Conservation (phyloP, 1,140 invertebrate genomes). For the Platorchestia sp. region DNA sequence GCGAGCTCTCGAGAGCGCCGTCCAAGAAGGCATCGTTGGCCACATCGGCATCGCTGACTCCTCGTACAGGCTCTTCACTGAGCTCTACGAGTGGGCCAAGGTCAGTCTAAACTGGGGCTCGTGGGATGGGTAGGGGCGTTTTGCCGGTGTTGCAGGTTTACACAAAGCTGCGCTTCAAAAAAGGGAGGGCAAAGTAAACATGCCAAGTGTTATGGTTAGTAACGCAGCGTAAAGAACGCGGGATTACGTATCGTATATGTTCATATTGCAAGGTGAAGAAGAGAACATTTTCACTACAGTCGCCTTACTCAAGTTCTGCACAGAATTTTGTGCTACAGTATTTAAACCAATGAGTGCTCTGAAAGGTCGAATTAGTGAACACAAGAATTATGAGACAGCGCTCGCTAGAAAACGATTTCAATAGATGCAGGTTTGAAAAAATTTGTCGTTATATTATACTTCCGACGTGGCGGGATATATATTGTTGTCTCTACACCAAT, state of each 20-base stretch:
- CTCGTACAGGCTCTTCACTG: slow-evolving; percentile 55
- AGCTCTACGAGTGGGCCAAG: slow-evolving; percentile 59
- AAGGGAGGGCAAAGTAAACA: not conserved
- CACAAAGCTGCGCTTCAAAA: not conserved
- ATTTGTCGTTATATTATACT: too few species aligned
- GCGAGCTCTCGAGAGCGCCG: slow-evolving; percentile 46
- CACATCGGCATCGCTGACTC: slow-evolving; percentile 57
- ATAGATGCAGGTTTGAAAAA: too few species aligned
- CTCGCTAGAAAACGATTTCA: too few species aligned
- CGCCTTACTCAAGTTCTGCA: not conserved
- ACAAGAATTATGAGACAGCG: not conserved
- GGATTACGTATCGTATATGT: not conserved
- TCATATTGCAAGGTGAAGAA: not conserved
- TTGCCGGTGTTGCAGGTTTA: not conserved
- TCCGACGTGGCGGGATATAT: too few species aligned
- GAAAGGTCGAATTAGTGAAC: not conserved
- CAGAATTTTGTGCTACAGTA: not conserved
- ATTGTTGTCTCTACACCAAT: too few species aligned
- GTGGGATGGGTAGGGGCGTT: not conserved
- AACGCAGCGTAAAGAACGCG: not conserved
- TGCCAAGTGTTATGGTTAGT: not conserved
- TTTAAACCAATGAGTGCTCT: not conserved
- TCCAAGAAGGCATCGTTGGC: slow-evolving; percentile 40
- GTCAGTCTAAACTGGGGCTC: not conserved
- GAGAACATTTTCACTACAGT: not conserved